Base-by-base conservation (phyloP, 2,797 vertebrate species). In the Selene dorsalis region DNA sequence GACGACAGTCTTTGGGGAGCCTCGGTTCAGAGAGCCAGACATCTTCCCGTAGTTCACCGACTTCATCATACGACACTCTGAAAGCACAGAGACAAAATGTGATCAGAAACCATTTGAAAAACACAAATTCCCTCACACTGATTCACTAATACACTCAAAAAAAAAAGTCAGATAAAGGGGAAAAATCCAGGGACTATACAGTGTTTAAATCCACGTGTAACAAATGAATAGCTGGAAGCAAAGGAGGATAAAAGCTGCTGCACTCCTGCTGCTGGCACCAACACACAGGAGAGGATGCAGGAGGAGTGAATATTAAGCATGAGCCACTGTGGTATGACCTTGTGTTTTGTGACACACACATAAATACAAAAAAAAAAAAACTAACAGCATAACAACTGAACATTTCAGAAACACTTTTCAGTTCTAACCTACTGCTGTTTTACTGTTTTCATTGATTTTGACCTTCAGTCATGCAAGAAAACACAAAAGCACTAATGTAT, bases 31-130 rank as follows among this genome's bases (percentile, higher is more conserved):
- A 50, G 95, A 94, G 0, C 93, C 94, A 47, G 96, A 94, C 92
- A 97, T 96, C 94, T 96, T 98, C 83, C 96, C 96, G 90, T 97
- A 97, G 82, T 93, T 95, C 90, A 96, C 95, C 9, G 96, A 95
- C 92, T 96, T 97, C 94, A 97, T 96, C 80, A 96, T 92, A 26
- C 97, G 96, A 90, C 96, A 96, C 92, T 98, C 97, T 98, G 88
- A 52, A 90, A 93, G 79, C 82, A 64, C 82, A 87, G 84, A 85
- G 18, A 79, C 18, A 35, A 56, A 60, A 79, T 5, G 32, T 43
- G 4, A 18, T 82, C 32, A 72, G 22, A 60, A 39, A 57, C 26
- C 11, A 20, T 39, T 56, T 43, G 9, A 0, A 56, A 72, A 60
- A 17, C 14, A 55, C 32, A 39, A 30, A 59, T 32, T 20, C 28